Base-by-base conservation (phyloP, 2,797 vertebrate species). In the Graptemys geographica region DNA sequence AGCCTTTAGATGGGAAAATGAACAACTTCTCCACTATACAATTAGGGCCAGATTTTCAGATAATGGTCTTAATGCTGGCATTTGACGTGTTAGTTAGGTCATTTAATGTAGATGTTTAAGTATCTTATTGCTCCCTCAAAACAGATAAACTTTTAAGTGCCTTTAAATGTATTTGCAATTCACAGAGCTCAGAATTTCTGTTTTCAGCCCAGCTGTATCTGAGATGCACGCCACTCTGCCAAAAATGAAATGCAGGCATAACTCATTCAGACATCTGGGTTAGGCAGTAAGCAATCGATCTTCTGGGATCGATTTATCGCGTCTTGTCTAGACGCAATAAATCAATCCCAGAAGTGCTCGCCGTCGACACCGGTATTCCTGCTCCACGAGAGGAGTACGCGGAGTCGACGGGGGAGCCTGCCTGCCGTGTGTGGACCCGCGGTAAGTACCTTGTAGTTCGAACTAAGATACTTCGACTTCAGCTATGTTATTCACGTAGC, bases 211-310 rank as follows among this genome's bases (percentile, higher is more conserved):
- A 27, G 15, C 33, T 16, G 0, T 0, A 23, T 31, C 0, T 8
- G 15, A 53, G 62, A 12, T 37, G 52, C 2, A 8, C 0, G 1
- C 7, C 3, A 1, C 0, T 8, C 49, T 16, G 51, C 52, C 62
- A 19, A 25, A 51, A 81, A 37, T 53, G 76, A 41, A 1, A 3
- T 2, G 6, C 2, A 62, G 81, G n/a, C 12, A 56, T 19, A 33
- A 33, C 1, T 37, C 51, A 41, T 4, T 56, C 83, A 65, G 74
- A 74, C 15, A 76, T 9, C 6, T 5, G 41, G 41, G 41, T 41
- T 41, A 41, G 41, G 41, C 41, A 41, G 41, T 41, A 41, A 41
- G 41, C 41, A 41, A 41, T 41, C 41, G 41, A 41, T 41, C 41
- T 41, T 41, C 41, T 41, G 41, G 41, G 41, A 41, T 41, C 41